These are phyloP conservation scores for Parthenolecanium corni DNA, from an alignment of 2,888 invertebrate genomes.

Conservation along the genomic window DNA sequence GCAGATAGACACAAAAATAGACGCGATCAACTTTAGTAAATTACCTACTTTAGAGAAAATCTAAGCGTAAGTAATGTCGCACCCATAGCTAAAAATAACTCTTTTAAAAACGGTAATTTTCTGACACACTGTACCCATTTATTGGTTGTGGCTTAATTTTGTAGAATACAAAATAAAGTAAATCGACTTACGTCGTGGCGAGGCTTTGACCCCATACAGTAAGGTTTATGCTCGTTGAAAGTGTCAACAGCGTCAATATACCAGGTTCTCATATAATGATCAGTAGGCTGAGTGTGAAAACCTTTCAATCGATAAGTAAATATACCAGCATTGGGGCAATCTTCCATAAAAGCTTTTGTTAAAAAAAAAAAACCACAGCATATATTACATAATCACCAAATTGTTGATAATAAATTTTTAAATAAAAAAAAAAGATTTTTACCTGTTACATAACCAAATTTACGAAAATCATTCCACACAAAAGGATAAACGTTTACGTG, in stretches of 20 bases:
- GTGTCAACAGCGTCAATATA: slow-evolving; percentile 54
- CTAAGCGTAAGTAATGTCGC: too few species aligned
- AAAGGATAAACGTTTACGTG: slow-evolving; percentile 70
- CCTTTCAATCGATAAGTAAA: slow-evolving; percentile 85
- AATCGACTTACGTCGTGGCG: slow-evolving; percentile 35
- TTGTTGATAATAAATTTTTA: background rate
- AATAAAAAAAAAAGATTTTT: background rate
- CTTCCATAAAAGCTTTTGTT: slow-evolving; percentile 80
- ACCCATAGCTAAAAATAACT: too few species aligned
- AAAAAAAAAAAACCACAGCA: slow-evolving; percentile 41
- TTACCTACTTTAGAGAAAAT: too few species aligned
- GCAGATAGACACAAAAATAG: too few species aligned
- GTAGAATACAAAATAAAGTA: too few species aligned
- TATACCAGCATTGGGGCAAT: slow-evolving; percentile 68
- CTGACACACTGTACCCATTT: too few species aligned
- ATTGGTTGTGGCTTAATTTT: too few species aligned
- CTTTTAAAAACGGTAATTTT: too few species aligned
- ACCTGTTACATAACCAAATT: slow-evolving; percentile 46
- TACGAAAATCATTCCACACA: slow-evolving; percentile 67
- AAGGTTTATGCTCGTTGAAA: slow-evolving; percentile 45
- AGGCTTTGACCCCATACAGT: slow-evolving; percentile 42
- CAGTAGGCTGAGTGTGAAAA: slow-evolving; percentile 68
- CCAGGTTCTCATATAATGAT: slow-evolving; percentile 79
- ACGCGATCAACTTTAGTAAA: too few species aligned
- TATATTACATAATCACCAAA: background rate